Evolutionary conservation across 2,113 vertebrate genomes (phyloP), one percentile per base, ranked within the genome.

Genomic region (Apeltes quadracus): DNA sequence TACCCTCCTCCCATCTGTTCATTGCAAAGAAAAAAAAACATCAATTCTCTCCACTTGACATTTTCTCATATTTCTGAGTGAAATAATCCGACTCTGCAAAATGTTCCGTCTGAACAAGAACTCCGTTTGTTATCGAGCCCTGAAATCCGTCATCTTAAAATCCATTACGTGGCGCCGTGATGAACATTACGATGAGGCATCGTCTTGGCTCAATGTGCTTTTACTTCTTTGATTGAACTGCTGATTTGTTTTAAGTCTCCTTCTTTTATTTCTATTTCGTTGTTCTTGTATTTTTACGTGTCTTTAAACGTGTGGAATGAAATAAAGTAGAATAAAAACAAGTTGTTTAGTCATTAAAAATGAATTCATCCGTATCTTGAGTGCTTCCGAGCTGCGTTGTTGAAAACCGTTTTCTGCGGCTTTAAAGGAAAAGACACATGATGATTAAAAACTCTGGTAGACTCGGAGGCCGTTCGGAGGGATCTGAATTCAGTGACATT

Each of bases 1-100:
- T 15, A 39, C 14, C 41, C 29, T 39, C 51, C 39, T 18, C 32
- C 58, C 58, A 25, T 77, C 12, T 61, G 56, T n/a, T 48, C 29
- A 4, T 18, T 12, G 13, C 39, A 36, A 18, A 65, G n/a, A 53
- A 2, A 39, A 12, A 38, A 10, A 39, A 44, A 48, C 53, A 29
- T 54, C 50, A 5, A 39, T 5, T 6, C 50, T 13, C 48, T 54
- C 7, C 10, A 7, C 41, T 44, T 20, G 10, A 62, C 25, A 3
- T 29, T 13, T 62, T 20, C 41, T 22, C 13, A 25, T 25, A 11
- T 51, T 38, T 25, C 1, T 18, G 15, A 13, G 12, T 65, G 5
- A 50, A 65, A 48, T n/a, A 13, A 22, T 34, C 12, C 8, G 2
- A 9, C 12, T 2, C n/a, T 16, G n/a, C 58, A 25, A n/a, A 48